Conservation (phyloP, 2,888 invertebrate genomes). For the Drosophila acutilabella region DNA sequence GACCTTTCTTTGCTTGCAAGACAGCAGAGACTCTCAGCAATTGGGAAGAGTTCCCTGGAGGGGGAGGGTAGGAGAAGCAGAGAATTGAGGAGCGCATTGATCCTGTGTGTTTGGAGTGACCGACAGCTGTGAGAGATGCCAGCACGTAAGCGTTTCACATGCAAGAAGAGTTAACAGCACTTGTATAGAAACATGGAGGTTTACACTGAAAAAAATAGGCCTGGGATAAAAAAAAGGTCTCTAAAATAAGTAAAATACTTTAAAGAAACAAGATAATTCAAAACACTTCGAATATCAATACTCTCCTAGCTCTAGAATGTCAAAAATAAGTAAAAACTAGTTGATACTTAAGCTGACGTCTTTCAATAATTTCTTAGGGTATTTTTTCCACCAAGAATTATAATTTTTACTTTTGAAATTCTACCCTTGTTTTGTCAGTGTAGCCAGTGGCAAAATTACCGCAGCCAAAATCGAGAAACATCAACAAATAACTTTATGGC, state of each 20-base stretch:
- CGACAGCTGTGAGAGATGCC: constrained; percentile 63
- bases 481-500: constrained; percentile 64
- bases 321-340: no score
- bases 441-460: constrained; percentile 32
- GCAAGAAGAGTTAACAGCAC: constrained; percentile 57
- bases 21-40: constrained; percentile 8
- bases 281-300: no score
- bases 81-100: constrained; percentile 1
- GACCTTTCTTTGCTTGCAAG: constrained; percentile 52
- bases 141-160: constrained; percentile 78
- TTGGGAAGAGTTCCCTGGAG: neutral
- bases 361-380: no score
- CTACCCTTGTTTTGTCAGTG: neutral
- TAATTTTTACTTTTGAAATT: no score
- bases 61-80: neutral
- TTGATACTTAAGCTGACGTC: no score
- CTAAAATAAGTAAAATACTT: no score
- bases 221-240: no score
- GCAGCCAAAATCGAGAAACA: constrained; percentile 14
- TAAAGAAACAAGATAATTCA: no score
- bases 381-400: no score
- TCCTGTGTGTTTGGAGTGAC: constrained; percentile 22
- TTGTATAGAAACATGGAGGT: constrained; percentile 22
- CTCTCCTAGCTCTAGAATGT: no score
- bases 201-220: neutral